A percentile compares a stretch with the other conserved stretches of the same genome.
Evolutionary conservation across 2,888 invertebrate genomes (phyloP).

Genomic region (Drosophila ezoana): DNA sequence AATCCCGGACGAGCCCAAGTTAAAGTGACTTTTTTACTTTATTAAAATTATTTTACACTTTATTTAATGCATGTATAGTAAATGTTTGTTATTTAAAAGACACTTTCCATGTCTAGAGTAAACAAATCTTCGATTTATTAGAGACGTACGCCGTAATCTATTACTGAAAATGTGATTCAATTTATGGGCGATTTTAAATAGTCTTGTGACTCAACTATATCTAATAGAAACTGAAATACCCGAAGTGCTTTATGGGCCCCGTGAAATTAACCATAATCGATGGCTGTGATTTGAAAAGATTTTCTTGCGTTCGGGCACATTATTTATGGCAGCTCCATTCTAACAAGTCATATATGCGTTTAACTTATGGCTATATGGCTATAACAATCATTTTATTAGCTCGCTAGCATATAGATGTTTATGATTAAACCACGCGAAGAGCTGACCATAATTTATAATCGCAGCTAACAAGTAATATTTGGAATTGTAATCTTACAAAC

Average conservation of each 20-base stretch:
- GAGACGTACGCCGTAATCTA: neutral
- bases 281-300: conserved; percentile 63
- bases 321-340: conserved; percentile 40
- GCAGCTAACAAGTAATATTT: conserved; percentile 20
- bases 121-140: neutral
- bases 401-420: conserved; percentile 58
- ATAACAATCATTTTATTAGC: conserved; percentile 67
- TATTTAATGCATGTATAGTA: too few relatives aligned
- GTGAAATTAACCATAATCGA: conserved; percentile 70
- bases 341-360: conserved; percentile 47
- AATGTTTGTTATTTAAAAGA: too few relatives aligned
- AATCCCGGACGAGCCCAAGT: conserved; percentile 85
- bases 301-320: conserved; percentile 27
- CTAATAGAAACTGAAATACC: conserved; percentile 29
- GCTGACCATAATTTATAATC: conserved; percentile 62
- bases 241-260: conserved; percentile 57
- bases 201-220: conserved; percentile 47
- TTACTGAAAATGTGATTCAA: conserved; percentile 28
- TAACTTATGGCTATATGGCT: conserved; percentile 55
- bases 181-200: conserved; percentile 30
- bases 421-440: conserved; percentile 57
- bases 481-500: neutral
- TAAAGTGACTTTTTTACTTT: neutral
- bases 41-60: neutral
- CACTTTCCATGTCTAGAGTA: too few relatives aligned